These are phyloP conservation scores for Scytalopus superciliaris DNA, from an alignment of 2,113 vertebrate species.

Conservation along the genomic window DNA sequence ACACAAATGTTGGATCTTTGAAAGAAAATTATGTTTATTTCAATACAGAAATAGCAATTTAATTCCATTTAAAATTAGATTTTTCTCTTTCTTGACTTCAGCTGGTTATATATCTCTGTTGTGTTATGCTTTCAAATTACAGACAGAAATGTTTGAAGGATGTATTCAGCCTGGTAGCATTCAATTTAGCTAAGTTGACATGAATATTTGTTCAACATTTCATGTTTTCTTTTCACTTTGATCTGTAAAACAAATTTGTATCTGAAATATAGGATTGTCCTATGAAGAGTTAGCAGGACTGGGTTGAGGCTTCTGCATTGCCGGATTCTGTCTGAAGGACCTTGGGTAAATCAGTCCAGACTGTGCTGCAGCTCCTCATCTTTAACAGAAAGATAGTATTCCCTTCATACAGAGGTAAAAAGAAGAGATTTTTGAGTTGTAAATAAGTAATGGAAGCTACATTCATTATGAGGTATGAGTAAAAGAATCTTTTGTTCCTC, in stretches of 20 bases:
- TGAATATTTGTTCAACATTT: neutral
- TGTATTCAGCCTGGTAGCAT: neutral
- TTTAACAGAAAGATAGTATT: neutral
- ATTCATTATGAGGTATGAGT: neutral
- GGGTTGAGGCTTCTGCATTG: neutral
- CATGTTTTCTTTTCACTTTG: neutral
- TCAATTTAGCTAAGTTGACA: neutral
- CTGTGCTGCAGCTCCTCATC: neutral
- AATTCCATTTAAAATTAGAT: neutral
- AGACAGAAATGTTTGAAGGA: neutral
- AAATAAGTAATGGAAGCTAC: neutral
- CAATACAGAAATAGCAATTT: neutral
- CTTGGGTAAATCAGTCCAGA: neutral
- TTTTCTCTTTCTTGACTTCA: neutral
- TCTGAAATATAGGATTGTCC: neutral
- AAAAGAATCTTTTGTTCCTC: neutral
- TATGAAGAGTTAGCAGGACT: neutral
- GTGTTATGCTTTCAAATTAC: neutral
- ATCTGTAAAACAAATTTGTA: neutral
- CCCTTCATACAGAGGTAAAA: neutral
- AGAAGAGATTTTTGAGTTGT: neutral
- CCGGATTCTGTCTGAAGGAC: neutral
- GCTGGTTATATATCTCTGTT: neutral
- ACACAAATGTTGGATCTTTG: neutral
- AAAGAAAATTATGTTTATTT: neutral